Conservation (phyloP, 2,113 vertebrate genomes). For the Salvelinus namaycush region DNA sequence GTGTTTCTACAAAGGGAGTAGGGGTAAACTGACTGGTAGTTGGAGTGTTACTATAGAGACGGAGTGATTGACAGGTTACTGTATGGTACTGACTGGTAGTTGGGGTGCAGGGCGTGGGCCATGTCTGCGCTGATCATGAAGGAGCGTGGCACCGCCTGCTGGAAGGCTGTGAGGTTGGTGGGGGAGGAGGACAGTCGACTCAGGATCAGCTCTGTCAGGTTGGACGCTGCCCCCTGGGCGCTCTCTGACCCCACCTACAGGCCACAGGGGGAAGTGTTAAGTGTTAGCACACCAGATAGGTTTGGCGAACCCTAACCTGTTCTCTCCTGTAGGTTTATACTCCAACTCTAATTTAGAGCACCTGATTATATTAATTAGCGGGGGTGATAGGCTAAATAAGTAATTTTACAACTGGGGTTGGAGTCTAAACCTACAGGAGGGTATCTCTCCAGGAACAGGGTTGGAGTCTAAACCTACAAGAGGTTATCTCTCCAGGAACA, state of each 20-base stretch:
- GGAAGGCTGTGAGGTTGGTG: constrained; percentile 85
- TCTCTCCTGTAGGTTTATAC: no score
- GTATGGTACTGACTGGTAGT: constrained; percentile 85
- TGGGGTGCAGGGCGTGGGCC: constrained; percentile 95
- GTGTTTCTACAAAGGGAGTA: not conserved
- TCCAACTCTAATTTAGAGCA: no score
- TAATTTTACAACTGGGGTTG: no score
- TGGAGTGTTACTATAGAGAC: not conserved
- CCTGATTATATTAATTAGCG: no score
- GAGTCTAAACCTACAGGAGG: no score
- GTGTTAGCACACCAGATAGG: no score
- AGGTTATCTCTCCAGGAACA: no score
- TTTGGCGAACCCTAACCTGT: no score
- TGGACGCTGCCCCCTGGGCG: constrained; percentile 89
- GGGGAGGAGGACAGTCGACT: constrained; percentile 81
- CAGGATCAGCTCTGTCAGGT: constrained; percentile 91
- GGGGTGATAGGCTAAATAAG: no score
- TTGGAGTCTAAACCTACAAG: no score
- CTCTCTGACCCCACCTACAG: constrained; percentile 92
- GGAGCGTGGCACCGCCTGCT: constrained; percentile 89
- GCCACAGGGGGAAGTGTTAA: not conserved
- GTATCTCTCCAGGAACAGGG: no score
- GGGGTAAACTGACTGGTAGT: not conserved
- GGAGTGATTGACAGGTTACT: no score
- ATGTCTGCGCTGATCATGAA: constrained; percentile 98